Evolutionary conservation across 35 echinoderm and acorn worm genomes (phyloP).

Genomic region (Nesometra sesokonis): DNA sequence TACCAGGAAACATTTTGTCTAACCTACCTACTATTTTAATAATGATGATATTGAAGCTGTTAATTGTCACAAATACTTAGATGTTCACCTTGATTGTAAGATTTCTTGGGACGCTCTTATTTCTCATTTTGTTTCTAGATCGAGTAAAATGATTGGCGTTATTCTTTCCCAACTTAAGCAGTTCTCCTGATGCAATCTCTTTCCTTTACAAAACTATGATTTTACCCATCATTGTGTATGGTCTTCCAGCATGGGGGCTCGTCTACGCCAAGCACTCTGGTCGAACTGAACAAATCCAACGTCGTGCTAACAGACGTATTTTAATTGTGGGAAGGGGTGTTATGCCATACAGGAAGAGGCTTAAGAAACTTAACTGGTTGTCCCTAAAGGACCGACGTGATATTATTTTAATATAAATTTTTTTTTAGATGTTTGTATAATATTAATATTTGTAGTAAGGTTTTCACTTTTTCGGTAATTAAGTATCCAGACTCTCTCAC

Average conservation of each 20-base stretch:
- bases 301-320: not conserved
- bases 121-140: not conserved
- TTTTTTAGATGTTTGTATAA: too few species aligned
- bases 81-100: conserved; percentile 2
- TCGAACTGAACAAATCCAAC: not conserved
- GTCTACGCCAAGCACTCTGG: not conserved
- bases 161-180: not conserved
- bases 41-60: not conserved
- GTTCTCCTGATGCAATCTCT: conserved; percentile 7
- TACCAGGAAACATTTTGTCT: not conserved
- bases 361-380: not conserved
- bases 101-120: conserved; percentile 19
- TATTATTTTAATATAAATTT: not conserved
- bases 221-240: conserved; percentile 28
- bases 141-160: conserved; percentile 5
- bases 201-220: conserved; percentile 16
- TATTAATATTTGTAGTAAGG: too few species aligned
- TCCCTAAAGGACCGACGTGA: not conserved
- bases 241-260: conserved; percentile 5
- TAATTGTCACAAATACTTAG: not conserved
- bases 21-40: not conserved
- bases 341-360: not conserved
- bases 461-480: too few species aligned
- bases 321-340: not conserved
- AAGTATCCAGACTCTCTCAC: too few species aligned